Evolutionary conservation across 2,888 invertebrate genomes (phyloP).

Genomic region (Thumatha senex): DNA sequence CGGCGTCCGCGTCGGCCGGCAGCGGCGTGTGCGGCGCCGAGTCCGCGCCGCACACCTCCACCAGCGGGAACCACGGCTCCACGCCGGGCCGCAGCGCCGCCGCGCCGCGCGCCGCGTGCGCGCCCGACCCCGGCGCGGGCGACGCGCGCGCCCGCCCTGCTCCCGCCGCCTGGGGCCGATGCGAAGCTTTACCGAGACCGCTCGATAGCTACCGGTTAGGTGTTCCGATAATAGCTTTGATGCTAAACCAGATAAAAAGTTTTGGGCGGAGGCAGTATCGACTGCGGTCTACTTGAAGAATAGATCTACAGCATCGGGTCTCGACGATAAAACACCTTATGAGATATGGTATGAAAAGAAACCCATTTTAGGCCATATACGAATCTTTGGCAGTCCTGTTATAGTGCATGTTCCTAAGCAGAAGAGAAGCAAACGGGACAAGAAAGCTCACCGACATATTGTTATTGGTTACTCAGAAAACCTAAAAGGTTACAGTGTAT

Average conservation of each 20-base stretch:
- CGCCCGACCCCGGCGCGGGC: slow-evolving; percentile 90
- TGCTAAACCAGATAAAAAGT: slow-evolving; percentile 3
- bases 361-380: slow-evolving; percentile 6
- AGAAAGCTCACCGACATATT: slow-evolving; percentile 5
- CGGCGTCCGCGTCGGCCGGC: slow-evolving; percentile 65
- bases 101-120: slow-evolving; percentile 91
- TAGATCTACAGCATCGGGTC: not conserved
- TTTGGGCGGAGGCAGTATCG: no score
- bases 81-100: slow-evolving; percentile 80
- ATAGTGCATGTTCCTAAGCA: no score
- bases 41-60: slow-evolving; percentile 70
- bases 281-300: not conserved
- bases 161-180: slow-evolving; percentile 76
- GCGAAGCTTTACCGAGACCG: no score
- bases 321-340: not conserved
- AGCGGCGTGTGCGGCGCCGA: slow-evolving; percentile 77
- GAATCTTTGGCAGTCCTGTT: no score
- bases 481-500: not conserved
- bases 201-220: no score
- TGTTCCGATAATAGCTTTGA: no score
- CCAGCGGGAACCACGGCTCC: slow-evolving; percentile 73
- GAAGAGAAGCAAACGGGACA: not conserved
- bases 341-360: no score
- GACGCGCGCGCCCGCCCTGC: slow-evolving; percentile 86
- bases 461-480: not conserved